Evolutionary conservation across 2,888 invertebrate genomes (phyloP).

Genomic region (Drosophila nr. perissopoda): DNA sequence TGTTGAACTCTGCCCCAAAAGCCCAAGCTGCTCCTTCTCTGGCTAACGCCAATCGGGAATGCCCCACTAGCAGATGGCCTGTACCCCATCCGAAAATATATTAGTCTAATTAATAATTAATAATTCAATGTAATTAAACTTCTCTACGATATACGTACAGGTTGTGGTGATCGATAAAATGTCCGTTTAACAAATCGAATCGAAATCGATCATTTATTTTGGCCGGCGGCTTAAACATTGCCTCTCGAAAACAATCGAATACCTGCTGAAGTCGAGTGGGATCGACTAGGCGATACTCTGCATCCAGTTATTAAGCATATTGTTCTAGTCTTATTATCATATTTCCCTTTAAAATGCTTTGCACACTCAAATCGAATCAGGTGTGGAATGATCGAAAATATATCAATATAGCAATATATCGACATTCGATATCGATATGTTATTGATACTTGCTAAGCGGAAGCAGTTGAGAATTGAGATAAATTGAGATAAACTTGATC

Average conservation of each 20-base stretch:
- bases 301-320: background rate
- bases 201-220: background rate
- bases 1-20: slow-evolving; percentile 34
- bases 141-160: background rate
- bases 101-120: too few species aligned
- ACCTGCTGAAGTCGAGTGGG: background rate
- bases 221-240: background rate
- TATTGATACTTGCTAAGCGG: background rate
- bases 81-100: background rate
- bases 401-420: background rate
- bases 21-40: background rate
- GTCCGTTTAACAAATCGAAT: background rate
- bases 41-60: background rate
- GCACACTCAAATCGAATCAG: background rate
- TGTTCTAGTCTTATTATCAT: background rate
- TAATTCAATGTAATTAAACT: background rate
- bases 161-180: background rate
- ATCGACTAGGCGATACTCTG: background rate
- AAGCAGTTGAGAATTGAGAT: background rate
- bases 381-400: background rate
- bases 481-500: background rate
- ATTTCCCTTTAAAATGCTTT: background rate
- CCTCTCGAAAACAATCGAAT: background rate
- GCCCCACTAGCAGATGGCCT: background rate
- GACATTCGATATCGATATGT: background rate